Percentiles rank a stretch among this genome's conserved stretches.
phyloP scores from a whole-genome alignment of 2,797 vertebrate species.

The Oreochromis grahami region DNA sequence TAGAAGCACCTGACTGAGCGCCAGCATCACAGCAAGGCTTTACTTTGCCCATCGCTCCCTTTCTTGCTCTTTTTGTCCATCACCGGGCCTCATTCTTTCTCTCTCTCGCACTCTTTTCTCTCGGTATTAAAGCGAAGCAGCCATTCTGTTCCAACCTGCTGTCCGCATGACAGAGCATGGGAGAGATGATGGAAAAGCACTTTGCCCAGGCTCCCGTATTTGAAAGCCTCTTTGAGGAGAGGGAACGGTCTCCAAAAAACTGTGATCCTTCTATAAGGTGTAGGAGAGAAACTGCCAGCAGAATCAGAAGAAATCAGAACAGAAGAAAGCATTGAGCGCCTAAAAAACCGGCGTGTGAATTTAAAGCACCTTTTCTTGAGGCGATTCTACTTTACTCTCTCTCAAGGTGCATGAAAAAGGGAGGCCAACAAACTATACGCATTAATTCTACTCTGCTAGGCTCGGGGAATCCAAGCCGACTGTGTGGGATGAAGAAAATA shows the following conservation, averaged over 20 bases:
- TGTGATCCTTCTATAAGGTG: not conserved
- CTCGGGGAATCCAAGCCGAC: conserved; percentile 56
- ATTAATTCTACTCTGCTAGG: conserved; percentile 66
- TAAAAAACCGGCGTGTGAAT: conserved; percentile 8
- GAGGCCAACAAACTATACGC: conserved; percentile 34
- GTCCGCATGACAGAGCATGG: conserved; percentile 53
- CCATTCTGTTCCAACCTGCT: conserved; percentile 51
- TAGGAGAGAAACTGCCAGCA: not conserved
- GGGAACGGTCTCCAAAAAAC: not conserved
- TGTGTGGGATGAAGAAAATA: conserved; percentile 55
- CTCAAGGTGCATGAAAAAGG: conserved; percentile 37
- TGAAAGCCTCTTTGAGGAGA: conserved; percentile 38
- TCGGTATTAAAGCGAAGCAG: conserved; percentile 43
- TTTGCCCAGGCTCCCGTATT: conserved; percentile 26
- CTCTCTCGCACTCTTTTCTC: conserved; percentile 13
- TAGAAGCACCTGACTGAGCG: conserved; percentile 30
- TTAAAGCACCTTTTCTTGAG: conserved; percentile 48
- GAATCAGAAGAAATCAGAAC: conserved; percentile 31
- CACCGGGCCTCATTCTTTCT: conserved; percentile 4
- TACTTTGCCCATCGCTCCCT: not conserved
- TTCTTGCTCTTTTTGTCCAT: not conserved
- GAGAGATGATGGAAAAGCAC: conserved; percentile 59
- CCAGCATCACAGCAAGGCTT: conserved; percentile 42
- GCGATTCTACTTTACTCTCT: conserved; percentile 17
- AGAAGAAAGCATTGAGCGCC: not conserved